Conservation (phyloP, 2,797 vertebrate species). For the Anguilla pacifica region DNA sequence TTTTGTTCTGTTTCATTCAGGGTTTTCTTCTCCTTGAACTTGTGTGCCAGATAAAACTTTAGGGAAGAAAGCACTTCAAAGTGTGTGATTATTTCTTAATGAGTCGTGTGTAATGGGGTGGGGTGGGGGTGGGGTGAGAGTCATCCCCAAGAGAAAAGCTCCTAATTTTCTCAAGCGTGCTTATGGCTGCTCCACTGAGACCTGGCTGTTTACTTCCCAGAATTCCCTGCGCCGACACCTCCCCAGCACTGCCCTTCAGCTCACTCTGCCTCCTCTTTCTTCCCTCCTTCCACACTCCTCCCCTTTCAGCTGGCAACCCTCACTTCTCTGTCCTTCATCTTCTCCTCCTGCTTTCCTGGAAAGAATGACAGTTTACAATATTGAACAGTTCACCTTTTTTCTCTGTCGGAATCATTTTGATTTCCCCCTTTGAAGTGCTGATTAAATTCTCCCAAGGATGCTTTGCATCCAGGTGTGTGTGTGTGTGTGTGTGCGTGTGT, state of each 20-base stretch:
- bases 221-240: conserved; percentile 34
- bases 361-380: conserved; percentile 69
- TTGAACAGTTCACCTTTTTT: conserved; percentile 60
- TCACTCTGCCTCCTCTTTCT: conserved; percentile 27
- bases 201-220: conserved; percentile 30
- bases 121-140: background rate
- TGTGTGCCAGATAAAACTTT: conserved; percentile 2
- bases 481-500: conserved; percentile 43
- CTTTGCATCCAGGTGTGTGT: conserved; percentile 67
- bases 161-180: conserved; percentile 18
- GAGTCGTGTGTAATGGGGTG: background rate
- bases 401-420: conserved; percentile 72
- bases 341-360: conserved; percentile 44
- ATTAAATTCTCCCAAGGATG: conserved; percentile 76
- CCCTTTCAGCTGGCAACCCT: conserved; percentile 30
- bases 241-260: conserved; percentile 59
- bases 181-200: conserved; percentile 18
- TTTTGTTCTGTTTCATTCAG: conserved; percentile 24
- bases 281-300: conserved; percentile 31
- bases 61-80: background rate
- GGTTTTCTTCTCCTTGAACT: conserved; percentile 8
- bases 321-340: conserved; percentile 42
- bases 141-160: background rate
- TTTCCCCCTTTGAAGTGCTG: conserved; percentile 78
- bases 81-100: conserved; percentile 17